Base-by-base conservation (phyloP, 2,888 invertebrate genomes). In the Archaeoteleia sp. region DNA sequence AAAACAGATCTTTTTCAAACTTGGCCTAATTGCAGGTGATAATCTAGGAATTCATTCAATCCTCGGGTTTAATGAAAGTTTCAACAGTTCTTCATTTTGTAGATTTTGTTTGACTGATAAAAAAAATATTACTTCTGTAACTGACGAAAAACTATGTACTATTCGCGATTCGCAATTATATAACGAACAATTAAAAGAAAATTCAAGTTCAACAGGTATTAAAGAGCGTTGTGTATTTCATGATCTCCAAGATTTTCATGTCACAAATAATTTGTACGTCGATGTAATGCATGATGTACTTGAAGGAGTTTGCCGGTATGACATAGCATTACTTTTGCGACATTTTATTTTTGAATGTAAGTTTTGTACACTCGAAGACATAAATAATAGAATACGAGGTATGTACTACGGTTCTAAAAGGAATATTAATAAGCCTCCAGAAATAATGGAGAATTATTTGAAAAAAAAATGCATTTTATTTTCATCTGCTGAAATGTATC, bases 401-500 rank as follows among this genome's bases (percentile, higher is more conserved):
- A 71, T 71, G 34, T 54, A 70, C 48, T 73, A 70, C 30, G 62
- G 72, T 8, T 15, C 37, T 8, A 61, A 67, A 32, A 51, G 67
- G 15, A 53, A 65, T 35, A 27, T 37, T 6, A 74, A 72, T 35
- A 73, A 71, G 30, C 65, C 60, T 40, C 48, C 63, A 7, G 67
- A 60, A 53, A 63, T 68, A 10, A n/a, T n/a, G n/a, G n/a, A n/a
- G 35, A 32, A n/a, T 14, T 57, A 67, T 34, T 23, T 70, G 1
- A 49, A 66, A 30, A 27, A 53, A 10, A 60, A 55, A 32, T 62
- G 35, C n/a, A 48, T 70, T 10, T 65, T 62, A 7, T 60, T 73
- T 40, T 73, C 74, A 15, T 69, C 73, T 7, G 51, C 70, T 10
- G 72, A 75, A 70, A 74, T 73, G 74, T 46, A 66, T 29, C 35